These are phyloP conservation scores for Zosterops hypoxanthus DNA, from an alignment of 2,113 vertebrate genomes.

Conservation along the genomic window DNA sequence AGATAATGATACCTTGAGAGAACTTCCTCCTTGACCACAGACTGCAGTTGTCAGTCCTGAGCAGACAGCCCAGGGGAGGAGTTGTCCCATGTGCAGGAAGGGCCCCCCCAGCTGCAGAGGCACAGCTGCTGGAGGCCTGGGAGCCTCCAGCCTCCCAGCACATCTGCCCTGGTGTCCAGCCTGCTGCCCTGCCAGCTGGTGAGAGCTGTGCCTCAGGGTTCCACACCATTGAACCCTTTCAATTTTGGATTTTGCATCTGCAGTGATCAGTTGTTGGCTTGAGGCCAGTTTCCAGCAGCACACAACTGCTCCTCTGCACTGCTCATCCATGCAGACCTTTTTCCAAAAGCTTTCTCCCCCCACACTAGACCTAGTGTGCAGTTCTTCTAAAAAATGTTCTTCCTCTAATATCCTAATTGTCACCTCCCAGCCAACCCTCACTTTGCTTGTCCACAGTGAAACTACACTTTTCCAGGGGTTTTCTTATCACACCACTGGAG, in stretches of 20 bases:
- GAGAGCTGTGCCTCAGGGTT: neutral
- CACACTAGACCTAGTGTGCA: neutral
- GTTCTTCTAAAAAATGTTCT: neutral
- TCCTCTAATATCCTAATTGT: neutral
- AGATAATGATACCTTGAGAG: neutral
- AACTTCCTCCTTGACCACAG: neutral
- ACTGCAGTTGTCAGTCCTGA: neutral
- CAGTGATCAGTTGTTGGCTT: neutral
- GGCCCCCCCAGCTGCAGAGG: neutral
- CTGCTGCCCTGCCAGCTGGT: neutral
- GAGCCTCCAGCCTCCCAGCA: neutral
- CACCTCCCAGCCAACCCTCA: neutral
- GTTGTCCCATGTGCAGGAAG: accelerated
- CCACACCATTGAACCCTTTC: neutral
- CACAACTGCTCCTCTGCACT: neutral
- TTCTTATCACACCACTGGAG: neutral
- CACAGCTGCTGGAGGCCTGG: neutral
- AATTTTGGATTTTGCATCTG: neutral
- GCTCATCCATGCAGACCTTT: neutral
- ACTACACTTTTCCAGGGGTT: neutral
- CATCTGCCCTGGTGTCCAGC: neutral
- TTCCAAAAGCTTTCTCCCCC: neutral
- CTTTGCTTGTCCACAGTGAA: neutral
- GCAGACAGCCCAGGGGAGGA: neutral
- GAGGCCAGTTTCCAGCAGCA: neutral